Percentiles rank a stretch among this genome's conserved stretches.
These are phyloP conservation scores for Eospalax fontanierii DNA, from an alignment of 2,797 vertebrate species.

Conservation along the genomic window DNA sequence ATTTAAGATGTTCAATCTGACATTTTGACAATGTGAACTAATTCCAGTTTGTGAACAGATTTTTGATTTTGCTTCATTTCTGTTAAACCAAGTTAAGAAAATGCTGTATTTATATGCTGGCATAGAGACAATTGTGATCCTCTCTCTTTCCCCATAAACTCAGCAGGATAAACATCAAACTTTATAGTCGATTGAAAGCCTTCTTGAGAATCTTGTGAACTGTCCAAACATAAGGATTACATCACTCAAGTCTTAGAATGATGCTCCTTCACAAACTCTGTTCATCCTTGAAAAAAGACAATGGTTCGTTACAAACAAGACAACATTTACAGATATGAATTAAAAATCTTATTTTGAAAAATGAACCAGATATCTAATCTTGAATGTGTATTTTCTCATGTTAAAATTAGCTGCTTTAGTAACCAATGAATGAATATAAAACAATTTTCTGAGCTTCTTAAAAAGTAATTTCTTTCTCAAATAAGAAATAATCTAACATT, in stretches of 20 bases:
- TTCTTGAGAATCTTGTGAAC: slow-evolving; percentile 84
- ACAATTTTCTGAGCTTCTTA: slow-evolving; percentile 75
- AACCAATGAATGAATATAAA: slow-evolving; percentile 74
- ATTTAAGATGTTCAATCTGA: slow-evolving; percentile 72
- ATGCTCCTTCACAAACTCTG: slow-evolving; percentile 84
- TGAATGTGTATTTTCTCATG: slow-evolving; percentile 75
- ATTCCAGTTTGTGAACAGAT: slow-evolving; percentile 70
- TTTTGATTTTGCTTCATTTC: slow-evolving; percentile 70
- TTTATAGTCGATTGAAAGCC: slow-evolving; percentile 84
- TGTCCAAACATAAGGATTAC: slow-evolving; percentile 82
- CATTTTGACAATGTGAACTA: slow-evolving; percentile 66
- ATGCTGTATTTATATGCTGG: slow-evolving; percentile 59
- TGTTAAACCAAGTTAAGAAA: slow-evolving; percentile 70
- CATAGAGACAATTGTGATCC: slow-evolving; percentile 73
- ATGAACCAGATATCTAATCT: slow-evolving; percentile 73
- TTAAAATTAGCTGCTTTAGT: slow-evolving; percentile 78
- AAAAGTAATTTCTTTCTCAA: slow-evolving; percentile 85
- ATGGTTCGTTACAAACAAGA: slow-evolving; percentile 86
- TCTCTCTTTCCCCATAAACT: slow-evolving; percentile 78
- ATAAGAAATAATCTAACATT: slow-evolving; percentile 85
- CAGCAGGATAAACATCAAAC: slow-evolving; percentile 85
- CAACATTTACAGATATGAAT: slow-evolving; percentile 83
- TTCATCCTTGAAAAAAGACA: slow-evolving; percentile 86
- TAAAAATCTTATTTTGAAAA: slow-evolving; percentile 81
- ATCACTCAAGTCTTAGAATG: slow-evolving; percentile 86